Conservation (phyloP, 1,140 invertebrate species). For the Cylas formicarius region DNA sequence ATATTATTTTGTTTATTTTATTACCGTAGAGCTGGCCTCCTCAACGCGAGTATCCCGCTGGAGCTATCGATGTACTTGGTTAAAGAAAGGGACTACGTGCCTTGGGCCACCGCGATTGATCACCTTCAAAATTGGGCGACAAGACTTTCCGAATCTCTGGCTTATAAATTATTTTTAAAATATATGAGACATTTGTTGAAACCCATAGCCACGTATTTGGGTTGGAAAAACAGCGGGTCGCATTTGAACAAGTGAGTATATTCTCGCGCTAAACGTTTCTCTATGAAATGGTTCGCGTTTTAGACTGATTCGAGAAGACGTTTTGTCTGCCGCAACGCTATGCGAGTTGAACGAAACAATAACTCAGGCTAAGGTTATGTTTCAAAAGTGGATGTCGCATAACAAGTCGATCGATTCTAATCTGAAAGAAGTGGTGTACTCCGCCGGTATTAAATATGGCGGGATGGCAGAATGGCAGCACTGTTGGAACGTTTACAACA, state of each 20-base stretch:
- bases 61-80: slow-evolving; percentile 62
- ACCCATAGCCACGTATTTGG: slow-evolving; percentile 54
- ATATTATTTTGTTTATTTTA: slow-evolving; percentile 18
- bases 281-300: slow-evolving; percentile 11
- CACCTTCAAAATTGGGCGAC: slow-evolving; percentile 63
- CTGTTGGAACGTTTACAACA: slow-evolving; percentile 65
- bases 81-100: slow-evolving; percentile 65
- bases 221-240: slow-evolving; percentile 59
- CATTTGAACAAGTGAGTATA: slow-evolving; percentile 56
- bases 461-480: slow-evolving; percentile 65
- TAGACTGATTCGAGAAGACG: slow-evolving; percentile 36
- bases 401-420: slow-evolving; percentile 56
- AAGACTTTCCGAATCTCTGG: slow-evolving; percentile 57
- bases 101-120: slow-evolving; percentile 63
- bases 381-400: slow-evolving; percentile 59
- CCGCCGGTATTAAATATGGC: slow-evolving; percentile 64
- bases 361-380: slow-evolving; percentile 53
- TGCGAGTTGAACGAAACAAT: slow-evolving; percentile 56
- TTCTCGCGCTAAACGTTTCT: not conserved
- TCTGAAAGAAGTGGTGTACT: slow-evolving; percentile 66
- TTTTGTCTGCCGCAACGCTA: slow-evolving; percentile 49
- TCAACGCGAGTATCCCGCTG: slow-evolving; percentile 62
- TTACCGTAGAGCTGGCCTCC: slow-evolving; percentile 59
- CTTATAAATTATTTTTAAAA: slow-evolving; percentile 56
- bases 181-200: slow-evolving; percentile 54